phyloP scores from a whole-genome alignment of 2,888 invertebrate genomes.

The Pachydiplax longipennis region DNA sequence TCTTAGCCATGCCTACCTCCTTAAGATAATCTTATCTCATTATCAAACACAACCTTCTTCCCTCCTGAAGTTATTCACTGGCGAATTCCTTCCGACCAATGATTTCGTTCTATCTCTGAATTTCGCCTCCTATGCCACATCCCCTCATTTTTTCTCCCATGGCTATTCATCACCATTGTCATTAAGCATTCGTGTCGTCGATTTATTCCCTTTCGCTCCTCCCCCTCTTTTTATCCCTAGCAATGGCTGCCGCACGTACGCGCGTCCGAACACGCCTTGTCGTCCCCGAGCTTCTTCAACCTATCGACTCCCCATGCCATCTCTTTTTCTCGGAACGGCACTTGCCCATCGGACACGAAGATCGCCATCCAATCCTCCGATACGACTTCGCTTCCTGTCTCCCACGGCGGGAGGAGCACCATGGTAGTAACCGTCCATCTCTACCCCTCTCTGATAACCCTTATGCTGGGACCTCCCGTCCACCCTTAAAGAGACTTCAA shows the following conservation, averaged over 20 bases:
- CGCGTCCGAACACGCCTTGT: neutral
- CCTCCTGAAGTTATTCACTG: neutral
- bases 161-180: slow-evolving; percentile 17
- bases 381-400: slow-evolving; percentile 37
- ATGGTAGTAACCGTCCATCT: neutral
- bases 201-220: slow-evolving; percentile 27
- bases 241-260: slow-evolving; percentile 32
- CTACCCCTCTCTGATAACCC: neutral
- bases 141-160: slow-evolving; percentile 13
- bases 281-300: neutral
- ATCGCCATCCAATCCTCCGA: slow-evolving; percentile 21
- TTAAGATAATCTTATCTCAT: neutral
- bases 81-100: neutral
- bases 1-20: neutral
- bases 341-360: slow-evolving; percentile 26
- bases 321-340: slow-evolving; percentile 18
- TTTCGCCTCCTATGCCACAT: neutral
- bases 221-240: neutral
- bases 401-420: slow-evolving; percentile 15
- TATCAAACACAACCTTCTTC: too few relatives aligned
- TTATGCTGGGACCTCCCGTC: neutral
- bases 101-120: neutral
- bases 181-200: slow-evolving; percentile 36
- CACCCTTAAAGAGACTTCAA: slow-evolving; percentile 6
- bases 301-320: neutral